phyloP scores from a whole-genome alignment of 1,140 invertebrate species.

The Trachymyrmex septentrionalis region DNA sequence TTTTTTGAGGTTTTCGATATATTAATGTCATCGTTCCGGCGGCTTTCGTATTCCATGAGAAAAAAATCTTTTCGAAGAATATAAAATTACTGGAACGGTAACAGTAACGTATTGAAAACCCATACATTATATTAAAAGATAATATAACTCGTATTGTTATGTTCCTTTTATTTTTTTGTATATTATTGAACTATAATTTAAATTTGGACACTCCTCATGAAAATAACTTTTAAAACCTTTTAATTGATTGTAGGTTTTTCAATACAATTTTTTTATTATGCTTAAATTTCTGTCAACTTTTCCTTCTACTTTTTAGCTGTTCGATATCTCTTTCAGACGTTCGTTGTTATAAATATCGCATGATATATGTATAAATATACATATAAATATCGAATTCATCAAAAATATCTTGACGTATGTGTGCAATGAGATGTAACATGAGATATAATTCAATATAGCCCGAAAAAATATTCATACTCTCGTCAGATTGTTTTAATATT shows the following conservation, averaged over 20 bases:
- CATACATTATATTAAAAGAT: no score
- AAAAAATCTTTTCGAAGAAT: no score
- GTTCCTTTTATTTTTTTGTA: no score
- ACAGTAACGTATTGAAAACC: no score
- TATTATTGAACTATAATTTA: no score
- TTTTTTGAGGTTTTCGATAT: no score
- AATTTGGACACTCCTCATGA: no score
- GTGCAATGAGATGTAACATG: background rate
- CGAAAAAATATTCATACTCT: background rate
- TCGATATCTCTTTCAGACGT: background rate
- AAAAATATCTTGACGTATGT: constrained; percentile 10
- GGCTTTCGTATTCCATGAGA: no score
- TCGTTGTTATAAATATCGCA: background rate
- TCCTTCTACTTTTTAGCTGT: background rate
- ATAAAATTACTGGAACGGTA: no score
- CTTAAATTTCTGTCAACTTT: background rate
- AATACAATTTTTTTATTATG: background rate
- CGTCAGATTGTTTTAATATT: background rate
- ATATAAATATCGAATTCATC: background rate
- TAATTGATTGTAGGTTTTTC: background rate
- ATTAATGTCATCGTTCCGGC: no score
- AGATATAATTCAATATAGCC: background rate
- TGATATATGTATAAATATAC: background rate
- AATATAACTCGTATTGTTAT: no score
- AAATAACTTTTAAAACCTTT: background rate